A percentile compares a stretch with the other conserved stretches of the same genome.
Conservation (phyloP, 2,113 vertebrate genomes). For the Struthidea cinerea region DNA sequence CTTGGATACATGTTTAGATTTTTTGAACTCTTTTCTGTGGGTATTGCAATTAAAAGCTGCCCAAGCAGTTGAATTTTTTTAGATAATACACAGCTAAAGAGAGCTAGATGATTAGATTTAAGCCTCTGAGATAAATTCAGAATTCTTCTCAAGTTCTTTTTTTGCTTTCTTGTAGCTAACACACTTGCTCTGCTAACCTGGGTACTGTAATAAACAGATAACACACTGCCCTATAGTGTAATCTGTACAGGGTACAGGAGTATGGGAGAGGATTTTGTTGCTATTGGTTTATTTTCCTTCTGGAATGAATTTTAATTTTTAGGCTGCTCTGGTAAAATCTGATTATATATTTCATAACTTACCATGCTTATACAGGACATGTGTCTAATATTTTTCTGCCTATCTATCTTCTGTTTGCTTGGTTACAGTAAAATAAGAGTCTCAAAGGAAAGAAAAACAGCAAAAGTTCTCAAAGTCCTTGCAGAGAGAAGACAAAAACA, state of each 20-base stretch:
- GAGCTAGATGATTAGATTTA: not conserved
- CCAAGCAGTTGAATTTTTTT: not conserved
- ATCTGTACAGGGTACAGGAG: not conserved
- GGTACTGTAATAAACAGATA: not conserved
- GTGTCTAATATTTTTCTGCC: not conserved
- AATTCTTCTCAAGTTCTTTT: not conserved
- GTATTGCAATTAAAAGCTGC: not conserved
- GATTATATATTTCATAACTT: not conserved
- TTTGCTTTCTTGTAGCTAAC: not conserved
- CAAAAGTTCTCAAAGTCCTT: not conserved
- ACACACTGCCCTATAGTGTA: not conserved
- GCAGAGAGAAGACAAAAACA: not conserved
- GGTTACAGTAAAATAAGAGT: not conserved
- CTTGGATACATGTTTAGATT: not conserved
- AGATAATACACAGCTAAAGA: not conserved
- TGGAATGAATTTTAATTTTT: not conserved
- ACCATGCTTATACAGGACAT: not conserved
- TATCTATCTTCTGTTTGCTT: not conserved
- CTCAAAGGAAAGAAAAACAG: not conserved
- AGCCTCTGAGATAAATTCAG: not conserved
- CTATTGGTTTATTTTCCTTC: not conserved
- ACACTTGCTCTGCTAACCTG: not conserved
- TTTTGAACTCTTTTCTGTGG: not conserved
- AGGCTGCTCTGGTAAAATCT: not conserved
- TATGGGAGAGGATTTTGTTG: not conserved